These are phyloP conservation scores for Bombyx mandarina DNA, from an alignment of 1,140 invertebrate genomes.

Conservation along the genomic window DNA sequence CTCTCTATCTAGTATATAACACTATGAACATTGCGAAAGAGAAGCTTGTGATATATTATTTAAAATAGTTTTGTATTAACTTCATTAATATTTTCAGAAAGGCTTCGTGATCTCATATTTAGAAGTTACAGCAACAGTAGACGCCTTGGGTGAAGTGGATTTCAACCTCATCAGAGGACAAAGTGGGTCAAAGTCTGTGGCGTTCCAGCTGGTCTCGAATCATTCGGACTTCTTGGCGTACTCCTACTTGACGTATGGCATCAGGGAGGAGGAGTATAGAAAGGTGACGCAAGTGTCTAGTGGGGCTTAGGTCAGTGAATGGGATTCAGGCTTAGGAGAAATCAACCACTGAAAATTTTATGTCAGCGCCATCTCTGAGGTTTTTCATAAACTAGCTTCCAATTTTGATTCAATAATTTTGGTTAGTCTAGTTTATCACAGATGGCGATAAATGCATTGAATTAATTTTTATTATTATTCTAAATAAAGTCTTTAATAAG, in stretches of 20 bases:
- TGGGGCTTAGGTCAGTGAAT: constrained; percentile 17
- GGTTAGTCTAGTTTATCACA: too few species aligned
- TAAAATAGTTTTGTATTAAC: background rate
- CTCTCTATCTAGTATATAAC: too few species aligned
- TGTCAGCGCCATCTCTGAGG: too few species aligned
- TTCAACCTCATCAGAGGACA: constrained; percentile 38
- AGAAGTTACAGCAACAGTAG: constrained; percentile 37
- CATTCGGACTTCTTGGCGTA: constrained; percentile 50
- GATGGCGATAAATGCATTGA: too few species aligned
- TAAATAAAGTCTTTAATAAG: too few species aligned
- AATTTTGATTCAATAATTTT: too few species aligned
- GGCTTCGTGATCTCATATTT: constrained; percentile 51
- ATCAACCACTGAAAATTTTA: too few species aligned
- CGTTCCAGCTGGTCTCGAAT: constrained; percentile 55
- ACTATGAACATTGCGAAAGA: too few species aligned
- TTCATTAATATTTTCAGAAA: constrained; percentile 27
- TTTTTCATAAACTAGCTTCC: too few species aligned
- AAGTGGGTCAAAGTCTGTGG: constrained; percentile 36
- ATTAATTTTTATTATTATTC: too few species aligned
- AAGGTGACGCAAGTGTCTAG: constrained; percentile 39
- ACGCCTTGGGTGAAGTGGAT: constrained; percentile 27
- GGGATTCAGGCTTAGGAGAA: too few species aligned
- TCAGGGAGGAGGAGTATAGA: constrained; percentile 50
- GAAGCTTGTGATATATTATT: background rate
- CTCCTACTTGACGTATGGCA: constrained; percentile 46